A percentile compares a stretch with the other conserved stretches of the same genome.
phyloP scores from a whole-genome alignment of 2,113 vertebrate genomes.

The Jaculus jaculus region DNA sequence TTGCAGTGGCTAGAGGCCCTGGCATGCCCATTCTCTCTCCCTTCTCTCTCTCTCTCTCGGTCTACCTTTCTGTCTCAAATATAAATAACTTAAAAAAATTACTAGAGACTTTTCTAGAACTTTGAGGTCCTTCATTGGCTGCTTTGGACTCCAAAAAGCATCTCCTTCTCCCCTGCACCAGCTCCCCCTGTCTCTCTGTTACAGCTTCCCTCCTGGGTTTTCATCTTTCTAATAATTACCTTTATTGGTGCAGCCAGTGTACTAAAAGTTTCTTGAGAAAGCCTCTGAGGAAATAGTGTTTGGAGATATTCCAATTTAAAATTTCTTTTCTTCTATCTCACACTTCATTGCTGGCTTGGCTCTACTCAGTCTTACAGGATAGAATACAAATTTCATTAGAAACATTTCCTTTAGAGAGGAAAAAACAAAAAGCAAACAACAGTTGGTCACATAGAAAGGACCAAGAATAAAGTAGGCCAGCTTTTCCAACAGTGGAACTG shows the following conservation, averaged over 20 bases:
- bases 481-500: background rate
- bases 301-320: background rate
- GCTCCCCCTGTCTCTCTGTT: background rate
- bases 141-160: background rate
- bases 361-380: background rate
- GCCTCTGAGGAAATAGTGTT: background rate
- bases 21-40: too few relatives aligned
- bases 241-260: background rate
- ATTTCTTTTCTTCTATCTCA: background rate
- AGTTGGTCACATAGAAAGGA: background rate
- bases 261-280: background rate
- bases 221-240: background rate
- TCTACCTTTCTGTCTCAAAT: too few relatives aligned
- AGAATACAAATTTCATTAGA: background rate
- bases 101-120: too few relatives aligned
- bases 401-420: background rate
- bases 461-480: background rate
- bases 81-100: too few relatives aligned
- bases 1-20: too few relatives aligned
- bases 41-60: too few relatives aligned
- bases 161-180: background rate
- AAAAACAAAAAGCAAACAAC: background rate
- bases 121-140: too few relatives aligned
- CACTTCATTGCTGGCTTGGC: background rate
- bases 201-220: background rate